A percentile compares a stretch with the other conserved stretches of the same genome.
phyloP scores from a whole-genome alignment of 2,888 invertebrate genomes.

The Nineta flava region DNA sequence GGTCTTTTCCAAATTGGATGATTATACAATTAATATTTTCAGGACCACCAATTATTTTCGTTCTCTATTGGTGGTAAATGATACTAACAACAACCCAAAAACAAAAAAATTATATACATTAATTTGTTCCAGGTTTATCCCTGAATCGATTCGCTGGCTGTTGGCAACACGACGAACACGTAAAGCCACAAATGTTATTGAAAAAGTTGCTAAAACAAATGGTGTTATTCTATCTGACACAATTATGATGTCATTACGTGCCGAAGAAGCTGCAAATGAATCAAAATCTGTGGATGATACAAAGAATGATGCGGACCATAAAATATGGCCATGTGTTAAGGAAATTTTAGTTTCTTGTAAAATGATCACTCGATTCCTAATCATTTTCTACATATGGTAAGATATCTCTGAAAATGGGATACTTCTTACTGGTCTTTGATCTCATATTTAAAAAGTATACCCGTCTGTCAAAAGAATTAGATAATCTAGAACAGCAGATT shows the following conservation, averaged over 20 bases:
- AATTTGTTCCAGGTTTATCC: slow-evolving; percentile 30
- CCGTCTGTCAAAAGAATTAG: too few species aligned
- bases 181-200: slow-evolving; percentile 37
- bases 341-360: slow-evolving; percentile 29
- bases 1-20: slow-evolving; percentile 42
- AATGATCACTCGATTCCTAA: slow-evolving; percentile 28
- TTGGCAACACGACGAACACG: slow-evolving; percentile 35
- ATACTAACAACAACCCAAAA: slow-evolving; percentile 8
- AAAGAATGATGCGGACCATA: slow-evolving; percentile 11
- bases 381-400: slow-evolving; percentile 34
- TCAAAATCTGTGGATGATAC: background rate
- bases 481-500: too few species aligned
- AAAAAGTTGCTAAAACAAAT: slow-evolving; percentile 37
- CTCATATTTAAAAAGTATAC: too few species aligned
- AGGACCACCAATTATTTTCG: slow-evolving; percentile 39
- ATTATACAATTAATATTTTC: slow-evolving; percentile 38
- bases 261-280: slow-evolving; percentile 10
- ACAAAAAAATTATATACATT: background rate
- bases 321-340: slow-evolving; percentile 27
- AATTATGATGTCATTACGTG: slow-evolving; percentile 28
- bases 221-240: slow-evolving; percentile 30
- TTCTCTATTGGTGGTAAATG: slow-evolving; percentile 38
- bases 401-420: too few species aligned
- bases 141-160: slow-evolving; percentile 51
- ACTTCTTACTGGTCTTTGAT: too few species aligned